Base-by-base conservation (phyloP, 1,140 invertebrate genomes). In the Fopius arisanus region DNA sequence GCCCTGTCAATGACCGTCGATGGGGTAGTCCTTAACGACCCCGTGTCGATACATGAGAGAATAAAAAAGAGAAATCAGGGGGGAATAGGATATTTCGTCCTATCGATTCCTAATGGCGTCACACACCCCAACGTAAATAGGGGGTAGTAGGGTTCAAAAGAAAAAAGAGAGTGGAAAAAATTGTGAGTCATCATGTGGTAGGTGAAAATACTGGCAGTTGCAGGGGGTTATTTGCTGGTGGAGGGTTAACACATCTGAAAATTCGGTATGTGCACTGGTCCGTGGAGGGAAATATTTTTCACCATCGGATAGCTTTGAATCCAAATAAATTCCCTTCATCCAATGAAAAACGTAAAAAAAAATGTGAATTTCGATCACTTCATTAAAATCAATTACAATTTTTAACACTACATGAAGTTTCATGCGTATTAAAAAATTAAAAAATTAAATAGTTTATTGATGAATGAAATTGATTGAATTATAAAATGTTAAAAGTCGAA, bases 101-200 rank as follows among this genome's bases (percentile, higher is more conserved):
- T 83, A 84, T 84, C 81, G 82, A 84, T 84, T 83, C 80, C 82
- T 80, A 82, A 83, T 83, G 81, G 79, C 81, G 78, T 81, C 77
- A 76, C 78, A 43, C 81, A 78, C 81, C 81, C 79, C 80, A 74
- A 82, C 80, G 77, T 84, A 82, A 84, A 84, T 83, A 83, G 83
- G 81, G 80, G 81, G 83, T 73, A 79, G 81, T 79, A 79, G 77
- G 40, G 43, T 40, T 79, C 41, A 74, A 66, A 76, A 74, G 51
- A 78, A 80, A 73, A 67, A 51, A 21, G 31, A 37, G 51, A 28
- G 48, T 19, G 37, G 19, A 73, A 76, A 80, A 81, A 81, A 66
- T 75, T 74, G 80, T 83, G 82, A 83, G 81, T 83, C 82, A 83
- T 84, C 82, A 77, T 26, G 51, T 73, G 77, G 19, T 16, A n/a